A percentile compares a stretch with the other conserved stretches of the same genome.
These are phyloP conservation scores for Thymelicus acteon DNA, from an alignment of 2,888 invertebrate genomes.

Conservation along the genomic window DNA sequence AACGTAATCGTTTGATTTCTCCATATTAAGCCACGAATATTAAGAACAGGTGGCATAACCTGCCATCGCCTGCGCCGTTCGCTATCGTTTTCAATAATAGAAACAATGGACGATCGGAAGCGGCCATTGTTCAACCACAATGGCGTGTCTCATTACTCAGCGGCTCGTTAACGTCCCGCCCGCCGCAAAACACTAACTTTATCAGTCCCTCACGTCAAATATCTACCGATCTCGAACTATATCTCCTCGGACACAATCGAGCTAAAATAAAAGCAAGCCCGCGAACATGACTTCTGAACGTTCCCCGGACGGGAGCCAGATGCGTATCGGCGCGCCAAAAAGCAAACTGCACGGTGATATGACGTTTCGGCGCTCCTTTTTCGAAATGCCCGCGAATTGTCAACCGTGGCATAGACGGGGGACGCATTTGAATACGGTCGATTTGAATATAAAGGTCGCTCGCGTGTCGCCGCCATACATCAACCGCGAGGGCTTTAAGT, in stretches of 20 bases:
- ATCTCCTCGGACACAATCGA: slow-evolving; percentile 77
- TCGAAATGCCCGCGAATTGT: slow-evolving; percentile 80
- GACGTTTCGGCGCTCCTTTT: slow-evolving; percentile 80
- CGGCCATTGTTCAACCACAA: slow-evolving; percentile 80
- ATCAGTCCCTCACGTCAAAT: slow-evolving; percentile 79
- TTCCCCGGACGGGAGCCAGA: slow-evolving; percentile 63
- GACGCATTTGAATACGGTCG: slow-evolving; percentile 76
- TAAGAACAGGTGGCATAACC: slow-evolving; percentile 46
- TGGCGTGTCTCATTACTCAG: slow-evolving; percentile 81
- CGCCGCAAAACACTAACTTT: slow-evolving; percentile 80
- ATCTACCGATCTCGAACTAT: slow-evolving; percentile 78
- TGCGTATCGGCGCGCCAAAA: slow-evolving; percentile 79
- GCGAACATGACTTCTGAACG: slow-evolving; percentile 63
- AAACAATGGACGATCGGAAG: slow-evolving; percentile 74
- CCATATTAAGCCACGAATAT: slow-evolving; percentile 40
- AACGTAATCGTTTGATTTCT: slow-evolving; percentile 17
- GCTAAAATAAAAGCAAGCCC: slow-evolving; percentile 66
- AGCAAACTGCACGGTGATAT: slow-evolving; percentile 70
- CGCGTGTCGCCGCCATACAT: slow-evolving; percentile 79
- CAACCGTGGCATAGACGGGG: slow-evolving; percentile 79
- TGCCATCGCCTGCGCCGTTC: slow-evolving; percentile 39
- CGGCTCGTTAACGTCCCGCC: slow-evolving; percentile 77
- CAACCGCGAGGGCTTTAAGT: slow-evolving; percentile 78
- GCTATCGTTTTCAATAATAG: slow-evolving; percentile 72
- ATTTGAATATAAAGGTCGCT: slow-evolving; percentile 84